phyloP scores from a whole-genome alignment of 2,888 invertebrate species.

The Leucozona laternaria region DNA sequence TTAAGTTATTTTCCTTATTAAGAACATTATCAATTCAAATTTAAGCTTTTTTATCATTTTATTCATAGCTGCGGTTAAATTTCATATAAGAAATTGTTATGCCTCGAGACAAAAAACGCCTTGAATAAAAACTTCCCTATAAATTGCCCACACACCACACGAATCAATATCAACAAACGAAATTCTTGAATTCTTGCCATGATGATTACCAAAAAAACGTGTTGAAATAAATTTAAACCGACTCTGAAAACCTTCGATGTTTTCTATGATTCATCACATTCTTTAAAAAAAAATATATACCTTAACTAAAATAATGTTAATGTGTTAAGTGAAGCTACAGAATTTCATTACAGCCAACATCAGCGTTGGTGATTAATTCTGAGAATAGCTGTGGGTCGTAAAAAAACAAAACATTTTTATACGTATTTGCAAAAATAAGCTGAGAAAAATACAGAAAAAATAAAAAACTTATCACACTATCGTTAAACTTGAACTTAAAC shows the following conservation, averaged over 20 bases:
- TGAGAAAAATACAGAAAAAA: not conserved
- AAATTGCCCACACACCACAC: not conserved
- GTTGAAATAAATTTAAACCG: not conserved
- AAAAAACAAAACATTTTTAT: not conserved
- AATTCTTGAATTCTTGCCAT: not conserved
- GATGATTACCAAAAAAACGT: not conserved
- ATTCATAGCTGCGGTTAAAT: too few relatives aligned
- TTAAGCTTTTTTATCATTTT: too few relatives aligned
- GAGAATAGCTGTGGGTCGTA: not conserved
- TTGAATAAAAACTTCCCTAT: not conserved
- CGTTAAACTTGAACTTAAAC: slow-evolving; percentile 64
- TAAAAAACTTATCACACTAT: slow-evolving; percentile 22
- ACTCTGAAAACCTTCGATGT: not conserved
- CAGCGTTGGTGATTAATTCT: not conserved
- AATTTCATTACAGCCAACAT: not conserved
- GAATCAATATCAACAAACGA: not conserved
- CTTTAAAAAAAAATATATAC: not conserved
- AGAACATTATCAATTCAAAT: not conserved
- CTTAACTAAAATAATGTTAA: not conserved
- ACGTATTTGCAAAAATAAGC: not conserved
- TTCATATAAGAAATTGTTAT: too few relatives aligned
- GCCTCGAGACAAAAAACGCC: not conserved
- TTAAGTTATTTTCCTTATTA: not conserved
- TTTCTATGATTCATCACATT: slow-evolving; percentile 13
- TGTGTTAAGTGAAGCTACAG: not conserved